Percentiles rank a stretch among this genome's conserved stretches.
phyloP scores from a whole-genome alignment of 2,113 vertebrate genomes.

The Megaleporinus macrocephalus region DNA sequence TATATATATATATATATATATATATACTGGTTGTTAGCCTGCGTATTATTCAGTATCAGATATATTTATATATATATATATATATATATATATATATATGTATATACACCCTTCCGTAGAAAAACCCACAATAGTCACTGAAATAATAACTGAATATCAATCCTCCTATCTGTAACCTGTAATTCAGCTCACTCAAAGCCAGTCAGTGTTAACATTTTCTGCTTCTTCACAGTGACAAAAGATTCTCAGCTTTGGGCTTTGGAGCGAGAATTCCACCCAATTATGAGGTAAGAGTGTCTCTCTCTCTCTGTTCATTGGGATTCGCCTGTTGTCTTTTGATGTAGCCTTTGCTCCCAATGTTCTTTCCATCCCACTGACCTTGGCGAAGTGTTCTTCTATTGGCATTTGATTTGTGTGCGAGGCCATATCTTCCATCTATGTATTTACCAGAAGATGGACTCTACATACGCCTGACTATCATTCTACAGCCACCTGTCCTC shows the following conservation, averaged over 20 bases:
- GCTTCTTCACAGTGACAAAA: conserved; percentile 85
- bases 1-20: no score
- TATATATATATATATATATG: no score
- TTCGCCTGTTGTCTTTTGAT: neutral
- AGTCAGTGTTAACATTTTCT: neutral
- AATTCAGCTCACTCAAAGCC: neutral
- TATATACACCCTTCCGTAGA: no score
- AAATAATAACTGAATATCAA: neutral
- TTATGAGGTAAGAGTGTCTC: conserved; percentile 83
- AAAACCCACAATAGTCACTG: no score
- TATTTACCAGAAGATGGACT: conserved; percentile 42
- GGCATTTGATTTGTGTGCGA: conserved; percentile 43
- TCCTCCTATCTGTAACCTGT: neutral
- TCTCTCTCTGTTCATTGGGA: neutral
- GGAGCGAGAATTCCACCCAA: conserved; percentile 95
- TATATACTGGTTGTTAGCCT: no score
- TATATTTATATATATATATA: no score
- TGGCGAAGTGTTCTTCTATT: conserved; percentile 4
- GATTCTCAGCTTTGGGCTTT: conserved; percentile 95
- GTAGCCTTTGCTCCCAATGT: neutral
- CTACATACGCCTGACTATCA: conserved; percentile 45
- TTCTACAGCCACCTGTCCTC: conserved; percentile 50
- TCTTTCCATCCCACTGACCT: conserved; percentile 28
- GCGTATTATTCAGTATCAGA: no score
- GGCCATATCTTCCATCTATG: conserved; percentile 8